Percentiles rank a stretch among this genome's conserved stretches.
Conservation (phyloP, 1,140 invertebrate genomes). For the Anastatus disparis region DNA sequence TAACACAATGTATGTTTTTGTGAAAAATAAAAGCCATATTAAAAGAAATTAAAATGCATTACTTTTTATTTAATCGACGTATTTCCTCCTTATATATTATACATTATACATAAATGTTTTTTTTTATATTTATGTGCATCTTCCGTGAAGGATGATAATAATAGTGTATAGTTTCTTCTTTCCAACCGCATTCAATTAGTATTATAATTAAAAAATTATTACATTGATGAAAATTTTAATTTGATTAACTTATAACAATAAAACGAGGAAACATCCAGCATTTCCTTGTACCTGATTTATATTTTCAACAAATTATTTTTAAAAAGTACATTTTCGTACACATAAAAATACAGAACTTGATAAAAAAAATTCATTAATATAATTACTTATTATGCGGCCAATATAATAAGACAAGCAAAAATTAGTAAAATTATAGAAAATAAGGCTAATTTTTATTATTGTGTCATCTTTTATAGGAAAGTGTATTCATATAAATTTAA, state of each 20-base stretch:
- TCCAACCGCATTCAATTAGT: neutral
- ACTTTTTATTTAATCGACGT: constrained; percentile 27
- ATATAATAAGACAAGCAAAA: neutral
- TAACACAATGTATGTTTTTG: constrained; percentile 28
- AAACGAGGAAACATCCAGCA: constrained; percentile 7
- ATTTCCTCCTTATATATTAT: neutral
- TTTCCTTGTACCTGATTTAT: neutral
- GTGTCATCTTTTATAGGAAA: constrained; percentile 15
- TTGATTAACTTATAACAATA: neutral
- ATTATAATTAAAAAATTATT: constrained; percentile 12
- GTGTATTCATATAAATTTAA: neutral
- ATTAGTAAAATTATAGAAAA: neutral
- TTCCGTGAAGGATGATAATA: constrained; percentile 19
- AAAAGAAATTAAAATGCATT: constrained; percentile 26
- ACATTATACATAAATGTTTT: constrained; percentile 29
- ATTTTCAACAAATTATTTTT: neutral
- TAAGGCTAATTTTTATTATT: neutral
- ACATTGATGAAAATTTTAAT: neutral
- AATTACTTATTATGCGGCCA: neutral
- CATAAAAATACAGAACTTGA: neutral
- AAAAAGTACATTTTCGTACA: neutral
- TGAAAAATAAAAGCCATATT: constrained; percentile 25
- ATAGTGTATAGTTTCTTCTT: neutral
- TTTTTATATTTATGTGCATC: constrained; percentile 20
- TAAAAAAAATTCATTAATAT: neutral